Evolutionary conservation across 2,797 vertebrate genomes (phyloP).

Genomic region (Scomberomorus guttatus): DNA sequence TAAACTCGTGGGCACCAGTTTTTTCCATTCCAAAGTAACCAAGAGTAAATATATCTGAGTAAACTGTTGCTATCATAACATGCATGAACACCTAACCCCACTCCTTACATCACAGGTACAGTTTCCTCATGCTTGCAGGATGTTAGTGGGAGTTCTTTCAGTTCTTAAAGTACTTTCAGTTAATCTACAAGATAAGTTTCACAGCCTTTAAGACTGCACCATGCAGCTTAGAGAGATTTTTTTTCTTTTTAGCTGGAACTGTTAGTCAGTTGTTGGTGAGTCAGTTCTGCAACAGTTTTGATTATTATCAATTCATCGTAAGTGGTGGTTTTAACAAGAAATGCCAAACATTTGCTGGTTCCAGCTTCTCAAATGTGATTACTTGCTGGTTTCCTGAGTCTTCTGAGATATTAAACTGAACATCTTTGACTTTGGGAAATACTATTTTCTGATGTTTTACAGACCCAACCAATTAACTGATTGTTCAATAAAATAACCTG

Average conservation of each 20-base stretch:
- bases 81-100: neutral
- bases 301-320: too few relatives aligned
- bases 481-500: neutral
- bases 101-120: neutral
- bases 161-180: neutral
- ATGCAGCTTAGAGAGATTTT: neutral
- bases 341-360: too few relatives aligned
- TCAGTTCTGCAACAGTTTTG: too few relatives aligned
- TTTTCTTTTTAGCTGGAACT: neutral
- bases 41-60: neutral
- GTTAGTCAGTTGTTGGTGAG: neutral
- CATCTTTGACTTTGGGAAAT: neutral
- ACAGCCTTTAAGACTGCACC: neutral
- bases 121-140: conserved; percentile 4
- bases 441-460: neutral
- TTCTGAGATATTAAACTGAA: neutral
- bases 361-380: neutral
- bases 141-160: conserved; percentile 16
- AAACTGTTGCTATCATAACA: neutral
- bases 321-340: too few relatives aligned
- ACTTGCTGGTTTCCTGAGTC: neutral
- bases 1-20: neutral
- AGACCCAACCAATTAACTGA: neutral
- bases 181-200: neutral
- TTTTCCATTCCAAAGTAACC: neutral